These are phyloP conservation scores for Mesitornis unicolor DNA, from an alignment of 2,113 vertebrate genomes.

Conservation along the genomic window DNA sequence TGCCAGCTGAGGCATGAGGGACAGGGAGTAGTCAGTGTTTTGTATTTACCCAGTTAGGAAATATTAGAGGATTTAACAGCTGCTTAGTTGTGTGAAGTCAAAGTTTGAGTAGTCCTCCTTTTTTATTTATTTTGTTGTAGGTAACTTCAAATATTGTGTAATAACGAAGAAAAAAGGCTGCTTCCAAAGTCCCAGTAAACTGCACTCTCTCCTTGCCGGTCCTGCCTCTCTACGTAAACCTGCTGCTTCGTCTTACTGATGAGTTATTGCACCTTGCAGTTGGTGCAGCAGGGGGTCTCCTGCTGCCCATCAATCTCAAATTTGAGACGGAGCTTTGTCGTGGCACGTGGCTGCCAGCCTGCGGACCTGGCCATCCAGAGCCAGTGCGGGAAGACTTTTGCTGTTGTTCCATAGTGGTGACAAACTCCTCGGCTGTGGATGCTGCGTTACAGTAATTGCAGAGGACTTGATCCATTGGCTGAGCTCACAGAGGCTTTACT, in stretches of 20 bases:
- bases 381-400: neutral
- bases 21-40: neutral
- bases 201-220: neutral
- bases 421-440: accelerated
- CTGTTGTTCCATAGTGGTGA: neutral
- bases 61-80: neutral
- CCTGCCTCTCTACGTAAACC: neutral
- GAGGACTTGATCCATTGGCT: neutral
- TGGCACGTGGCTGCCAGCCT: neutral
- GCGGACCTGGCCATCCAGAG: accelerated
- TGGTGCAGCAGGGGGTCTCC: neutral
- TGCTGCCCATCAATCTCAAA: accelerated
- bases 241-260: neutral
- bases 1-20: neutral
- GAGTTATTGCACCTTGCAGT: neutral
- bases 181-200: neutral
- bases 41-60: neutral
- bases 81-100: neutral
- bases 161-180: neutral
- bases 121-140: neutral
- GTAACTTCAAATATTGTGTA: neutral
- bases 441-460: neutral
- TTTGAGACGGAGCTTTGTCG: neutral
- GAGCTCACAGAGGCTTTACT: neutral
- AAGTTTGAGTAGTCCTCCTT: neutral